These are phyloP conservation scores for Ormyrus labotus DNA, from an alignment of 2,888 invertebrate species.

Conservation along the genomic window DNA sequence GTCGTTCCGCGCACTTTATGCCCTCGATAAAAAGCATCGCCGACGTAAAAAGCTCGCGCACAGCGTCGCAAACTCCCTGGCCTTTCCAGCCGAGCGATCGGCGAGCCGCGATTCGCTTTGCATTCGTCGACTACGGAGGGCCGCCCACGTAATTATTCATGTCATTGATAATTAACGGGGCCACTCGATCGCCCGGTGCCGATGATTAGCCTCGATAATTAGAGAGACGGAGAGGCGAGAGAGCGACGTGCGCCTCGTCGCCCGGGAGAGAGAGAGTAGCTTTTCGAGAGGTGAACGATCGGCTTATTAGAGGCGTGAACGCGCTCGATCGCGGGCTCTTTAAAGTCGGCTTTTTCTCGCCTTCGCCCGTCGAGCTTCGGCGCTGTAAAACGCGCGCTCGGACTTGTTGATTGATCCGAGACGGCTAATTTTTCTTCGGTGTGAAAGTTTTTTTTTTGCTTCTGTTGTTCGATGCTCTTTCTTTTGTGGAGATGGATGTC, in stretches of 20 bases:
- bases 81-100: too few relatives aligned
- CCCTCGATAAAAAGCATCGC: too few relatives aligned
- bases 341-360: conserved; percentile 23
- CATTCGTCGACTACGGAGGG: background rate
- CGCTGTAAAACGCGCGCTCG: background rate
- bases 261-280: background rate
- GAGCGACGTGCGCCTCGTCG: background rate
- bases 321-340: conserved; percentile 47
- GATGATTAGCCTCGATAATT: conserved; percentile 61
- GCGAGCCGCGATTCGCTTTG: too few relatives aligned
- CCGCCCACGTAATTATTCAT: conserved; percentile 43
- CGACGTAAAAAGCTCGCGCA: too few relatives aligned
- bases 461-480: too few relatives aligned
- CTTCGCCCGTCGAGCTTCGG: conserved; percentile 1
- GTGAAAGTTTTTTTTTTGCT: too few relatives aligned
- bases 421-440: conserved; percentile 15
- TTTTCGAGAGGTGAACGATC: conserved; percentile 49
- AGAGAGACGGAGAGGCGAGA: conserved; percentile 43
- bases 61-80: too few relatives aligned
- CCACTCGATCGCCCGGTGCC: conserved; percentile 19
- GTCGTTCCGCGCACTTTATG: too few relatives aligned
- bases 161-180: conserved; percentile 49
- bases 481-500: conserved; percentile 26
- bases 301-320: conserved; percentile 59
- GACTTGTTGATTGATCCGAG: conserved; percentile 41